Conservation (phyloP, 1,140 invertebrate genomes). For the Diorhabda sublineata region DNA sequence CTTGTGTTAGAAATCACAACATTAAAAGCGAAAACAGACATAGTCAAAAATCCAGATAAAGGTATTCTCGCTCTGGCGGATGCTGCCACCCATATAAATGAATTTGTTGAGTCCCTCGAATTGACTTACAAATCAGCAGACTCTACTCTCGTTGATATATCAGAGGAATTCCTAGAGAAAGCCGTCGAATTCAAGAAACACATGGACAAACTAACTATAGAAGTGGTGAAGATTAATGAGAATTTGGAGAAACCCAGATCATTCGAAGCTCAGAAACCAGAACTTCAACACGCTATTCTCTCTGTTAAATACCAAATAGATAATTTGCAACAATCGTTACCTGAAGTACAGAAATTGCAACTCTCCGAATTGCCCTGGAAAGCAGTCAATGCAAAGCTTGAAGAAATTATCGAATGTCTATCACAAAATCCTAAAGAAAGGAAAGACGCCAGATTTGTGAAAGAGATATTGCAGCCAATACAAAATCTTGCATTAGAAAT, state of each 20-base stretch:
- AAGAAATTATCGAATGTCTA: conserved; percentile 13
- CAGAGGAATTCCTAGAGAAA: background rate
- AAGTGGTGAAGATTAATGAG: background rate
- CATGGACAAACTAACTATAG: background rate
- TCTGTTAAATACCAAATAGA: background rate
- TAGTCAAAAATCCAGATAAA: background rate
- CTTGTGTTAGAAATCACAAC: background rate
- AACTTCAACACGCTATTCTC: conserved; percentile 18
- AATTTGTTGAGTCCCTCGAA: background rate
- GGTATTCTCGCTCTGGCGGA: background rate
- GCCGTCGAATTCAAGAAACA: background rate
- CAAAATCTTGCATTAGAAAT: background rate
- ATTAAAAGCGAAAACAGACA: background rate
- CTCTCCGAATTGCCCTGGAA: background rate
- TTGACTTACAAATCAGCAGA: background rate
- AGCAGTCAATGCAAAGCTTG: background rate
- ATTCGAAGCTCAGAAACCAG: conserved; percentile 21
- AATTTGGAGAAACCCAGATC: conserved; percentile 16
- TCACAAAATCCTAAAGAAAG: background rate
- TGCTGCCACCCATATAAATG: background rate
- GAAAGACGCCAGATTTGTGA: background rate
- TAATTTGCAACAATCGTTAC: background rate
- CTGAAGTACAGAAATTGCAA: conserved; percentile 8
- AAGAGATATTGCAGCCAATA: background rate
- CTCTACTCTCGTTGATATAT: background rate